A percentile compares a stretch with the other conserved stretches of the same genome.
phyloP scores from a whole-genome alignment of 2,113 vertebrate species.

The Melanerpes aurifrons region DNA sequence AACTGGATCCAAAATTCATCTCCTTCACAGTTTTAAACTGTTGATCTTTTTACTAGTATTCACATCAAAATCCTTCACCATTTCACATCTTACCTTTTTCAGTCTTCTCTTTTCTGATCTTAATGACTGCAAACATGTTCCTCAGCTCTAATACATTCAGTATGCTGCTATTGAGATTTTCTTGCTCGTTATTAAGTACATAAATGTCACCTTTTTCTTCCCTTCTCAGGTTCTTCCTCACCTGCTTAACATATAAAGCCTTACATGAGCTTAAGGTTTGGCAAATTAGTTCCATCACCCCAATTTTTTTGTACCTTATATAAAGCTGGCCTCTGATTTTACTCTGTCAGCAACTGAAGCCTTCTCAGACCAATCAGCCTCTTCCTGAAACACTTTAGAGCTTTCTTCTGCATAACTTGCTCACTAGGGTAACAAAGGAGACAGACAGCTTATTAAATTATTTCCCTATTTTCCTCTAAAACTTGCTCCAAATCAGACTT shows the following conservation, averaged over 20 bases:
- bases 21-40: conserved; percentile 12
- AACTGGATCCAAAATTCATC: background rate
- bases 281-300: conserved; percentile 27
- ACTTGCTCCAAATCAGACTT: background rate
- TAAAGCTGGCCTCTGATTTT: conserved; percentile 3
- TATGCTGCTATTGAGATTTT: conserved; percentile 28
- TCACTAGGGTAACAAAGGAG: background rate
- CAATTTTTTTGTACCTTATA: conserved; percentile 15
- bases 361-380: background rate
- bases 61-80: conserved; percentile 18
- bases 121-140: conserved; percentile 41
- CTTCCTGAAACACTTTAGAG: background rate
- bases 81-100: conserved; percentile 41
- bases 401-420: background rate
- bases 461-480: background rate
- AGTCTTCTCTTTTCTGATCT: conserved; percentile 34
- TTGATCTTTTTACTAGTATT: conserved; percentile 34
- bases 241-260: conserved; percentile 29
- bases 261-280: conserved; percentile 30
- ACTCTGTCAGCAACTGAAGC: background rate
- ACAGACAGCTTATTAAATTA: background rate
- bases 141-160: conserved; percentile 20
- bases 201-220: conserved; percentile 43
- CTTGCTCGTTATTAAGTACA: conserved; percentile 31
- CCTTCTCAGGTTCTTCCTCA: conserved; percentile 42